Conservation (phyloP, 2,113 vertebrate species). For the Seriola quinqueradiata region DNA sequence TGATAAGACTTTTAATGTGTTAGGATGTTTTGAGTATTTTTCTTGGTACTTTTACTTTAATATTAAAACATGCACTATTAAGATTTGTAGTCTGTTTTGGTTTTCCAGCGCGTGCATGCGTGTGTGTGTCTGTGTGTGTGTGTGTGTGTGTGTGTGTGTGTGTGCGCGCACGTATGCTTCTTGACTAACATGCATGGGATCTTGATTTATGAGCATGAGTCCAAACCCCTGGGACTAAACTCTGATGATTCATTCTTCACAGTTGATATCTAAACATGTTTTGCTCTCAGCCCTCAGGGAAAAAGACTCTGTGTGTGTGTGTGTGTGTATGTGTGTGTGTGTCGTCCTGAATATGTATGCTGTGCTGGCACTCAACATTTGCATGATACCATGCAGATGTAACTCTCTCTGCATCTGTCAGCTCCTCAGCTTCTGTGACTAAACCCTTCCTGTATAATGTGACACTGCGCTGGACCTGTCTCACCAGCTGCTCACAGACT, state of each 20-base stretch:
- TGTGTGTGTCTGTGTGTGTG: too few relatives aligned
- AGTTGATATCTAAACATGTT: slow-evolving; percentile 5
- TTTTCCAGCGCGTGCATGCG: too few relatives aligned
- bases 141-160: neutral
- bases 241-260: slow-evolving; percentile 16
- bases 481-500: too few relatives aligned
- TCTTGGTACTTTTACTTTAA: too few relatives aligned
- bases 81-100: too few relatives aligned
- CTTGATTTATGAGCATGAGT: slow-evolving; percentile 13
- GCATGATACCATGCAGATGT: neutral
- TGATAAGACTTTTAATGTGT: too few relatives aligned
- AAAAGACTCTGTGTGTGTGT: too few relatives aligned
- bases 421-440: neutral
- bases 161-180: too few relatives aligned
- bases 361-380: neutral
- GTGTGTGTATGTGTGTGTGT: too few relatives aligned
- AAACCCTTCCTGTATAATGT: neutral
- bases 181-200: neutral
- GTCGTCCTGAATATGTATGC: neutral
- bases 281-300: neutral
- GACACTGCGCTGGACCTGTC: too few relatives aligned
- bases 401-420: neutral
- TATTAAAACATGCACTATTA: too few relatives aligned
- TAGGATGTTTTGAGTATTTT: too few relatives aligned
- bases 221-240: slow-evolving; percentile 2